Percentiles rank a stretch among this genome's conserved stretches.
Conservation (phyloP, 2,113 vertebrate genomes). For the Chiloscyllium plagiosum region DNA sequence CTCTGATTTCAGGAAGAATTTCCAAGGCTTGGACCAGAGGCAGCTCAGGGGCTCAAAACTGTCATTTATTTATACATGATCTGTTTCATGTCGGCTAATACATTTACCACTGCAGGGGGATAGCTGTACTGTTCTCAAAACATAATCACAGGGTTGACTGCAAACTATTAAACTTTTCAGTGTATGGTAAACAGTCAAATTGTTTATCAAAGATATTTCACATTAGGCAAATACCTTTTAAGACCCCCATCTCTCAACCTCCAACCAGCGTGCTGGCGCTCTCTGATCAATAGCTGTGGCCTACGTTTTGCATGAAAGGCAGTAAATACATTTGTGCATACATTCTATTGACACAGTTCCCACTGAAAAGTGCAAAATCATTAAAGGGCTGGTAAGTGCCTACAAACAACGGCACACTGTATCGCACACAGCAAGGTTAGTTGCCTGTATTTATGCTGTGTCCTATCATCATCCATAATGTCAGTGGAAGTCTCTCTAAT, state of each 20-base stretch:
- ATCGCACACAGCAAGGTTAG: neutral
- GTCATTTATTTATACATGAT: neutral
- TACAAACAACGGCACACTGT: neutral
- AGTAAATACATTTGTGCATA: neutral
- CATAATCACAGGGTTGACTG: neutral
- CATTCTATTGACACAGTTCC: neutral
- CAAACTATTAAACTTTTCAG: neutral
- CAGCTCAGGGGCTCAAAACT: neutral
- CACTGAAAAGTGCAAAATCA: neutral
- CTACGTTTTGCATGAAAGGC: neutral
- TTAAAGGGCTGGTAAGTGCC: neutral
- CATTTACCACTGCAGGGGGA: neutral
- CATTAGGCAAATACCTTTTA: neutral
- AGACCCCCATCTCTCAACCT: neutral
- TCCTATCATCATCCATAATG: neutral
- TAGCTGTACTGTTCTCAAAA: too few species aligned
- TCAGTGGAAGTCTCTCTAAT: neutral
- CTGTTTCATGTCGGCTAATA: neutral
- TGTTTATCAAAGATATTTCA: neutral
- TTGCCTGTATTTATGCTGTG: neutral
- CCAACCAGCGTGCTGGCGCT: neutral
- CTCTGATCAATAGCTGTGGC: constrained; percentile 20
- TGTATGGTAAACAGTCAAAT: neutral
- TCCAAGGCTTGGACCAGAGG: neutral
- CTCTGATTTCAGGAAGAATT: neutral